Conservation (phyloP, 2,113 vertebrate species). For the Bubo blakistoni region DNA sequence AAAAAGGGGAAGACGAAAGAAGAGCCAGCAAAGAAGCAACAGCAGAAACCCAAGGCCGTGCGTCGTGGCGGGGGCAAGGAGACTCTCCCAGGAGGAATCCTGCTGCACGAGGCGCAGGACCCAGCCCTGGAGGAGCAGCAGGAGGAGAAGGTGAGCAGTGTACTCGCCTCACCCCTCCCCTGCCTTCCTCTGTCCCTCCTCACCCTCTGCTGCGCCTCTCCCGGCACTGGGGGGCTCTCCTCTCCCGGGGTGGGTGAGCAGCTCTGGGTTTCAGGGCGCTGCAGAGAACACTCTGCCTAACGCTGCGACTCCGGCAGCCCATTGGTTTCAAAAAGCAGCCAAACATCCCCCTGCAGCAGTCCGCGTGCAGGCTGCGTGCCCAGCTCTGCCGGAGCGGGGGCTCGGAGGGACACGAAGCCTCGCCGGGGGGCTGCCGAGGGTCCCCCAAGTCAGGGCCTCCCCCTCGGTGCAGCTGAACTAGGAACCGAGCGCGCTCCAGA, state of each 20-base stretch:
- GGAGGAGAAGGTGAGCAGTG: constrained; percentile 80
- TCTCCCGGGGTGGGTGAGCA: background rate
- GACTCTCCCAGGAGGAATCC: background rate
- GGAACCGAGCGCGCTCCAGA: accelerated
- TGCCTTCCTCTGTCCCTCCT: background rate
- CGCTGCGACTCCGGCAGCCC: background rate
- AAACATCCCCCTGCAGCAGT: background rate
- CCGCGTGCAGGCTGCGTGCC: accelerated
- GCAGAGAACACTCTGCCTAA: background rate
- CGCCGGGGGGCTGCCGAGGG: accelerated
- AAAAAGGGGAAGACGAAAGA: constrained; percentile 89
- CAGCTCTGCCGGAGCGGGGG: background rate
- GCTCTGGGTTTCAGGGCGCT: background rate
- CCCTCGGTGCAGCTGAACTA: accelerated
- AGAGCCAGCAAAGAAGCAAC: constrained; percentile 73
- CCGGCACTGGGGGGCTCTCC: background rate
- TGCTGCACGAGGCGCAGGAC: constrained; percentile 60
- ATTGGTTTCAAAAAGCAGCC: background rate
- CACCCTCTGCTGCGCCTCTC: background rate
- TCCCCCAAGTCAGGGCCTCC: background rate
- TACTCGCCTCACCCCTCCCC: background rate
- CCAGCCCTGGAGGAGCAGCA: constrained; percentile 73
- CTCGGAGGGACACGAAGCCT: accelerated
- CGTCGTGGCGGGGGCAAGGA: constrained; percentile 31
- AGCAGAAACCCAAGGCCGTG: constrained; percentile 74